Base-by-base conservation (phyloP, 2,113 vertebrate species). In the Ursus arctos region DNA sequence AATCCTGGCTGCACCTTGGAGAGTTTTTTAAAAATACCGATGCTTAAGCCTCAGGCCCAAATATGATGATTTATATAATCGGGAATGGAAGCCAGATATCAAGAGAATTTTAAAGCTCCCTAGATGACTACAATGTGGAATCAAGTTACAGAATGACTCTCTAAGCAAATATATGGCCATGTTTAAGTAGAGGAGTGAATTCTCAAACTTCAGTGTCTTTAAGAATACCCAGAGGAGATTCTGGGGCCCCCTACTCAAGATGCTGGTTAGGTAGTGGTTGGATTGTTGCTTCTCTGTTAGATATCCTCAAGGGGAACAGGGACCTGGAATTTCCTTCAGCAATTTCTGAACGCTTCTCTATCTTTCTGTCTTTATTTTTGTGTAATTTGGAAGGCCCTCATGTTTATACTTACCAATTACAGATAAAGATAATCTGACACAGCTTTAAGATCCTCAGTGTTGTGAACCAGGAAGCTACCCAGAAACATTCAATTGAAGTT, bases 31-130 rank as follows among this genome's bases (percentile, higher is more conserved):
- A 57, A 88, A 91, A 88, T 67, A 92, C 4, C 43, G 61, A 0
- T 90, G 91, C 67, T n/a, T 79, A 47, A 87, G 26, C 1, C 22
- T 80, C 21, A 36, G 49, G 82, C 21, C 24, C 43, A 67, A 83
- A 40, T n/a, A 31, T 83, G 40, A 67, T 92, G 72, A 74, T 93
- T 92, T 94, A 94, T 92, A 92, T 88, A 79, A 11, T 65, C 26
- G 76, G 36, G 22, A 67, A 61, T 96, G 49, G 57, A 96, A 88
- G 21, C 19, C 22, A 49, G 51, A 47, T n/a, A n/a, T 93, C 49
- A 74, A 7, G 14, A 76, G 7, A 13, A 57, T 96, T 96, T 91
- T 80, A 84, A 79, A 72, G 7, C 69, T 88, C 77, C 43, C 57
- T 63, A 21, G 51, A 53, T 95, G 33, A 76, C 31, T 94, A 8